phyloP scores from a whole-genome alignment of 37 sponge, comb jelly and placozoan species.

The Aplysina aerophoba region DNA sequence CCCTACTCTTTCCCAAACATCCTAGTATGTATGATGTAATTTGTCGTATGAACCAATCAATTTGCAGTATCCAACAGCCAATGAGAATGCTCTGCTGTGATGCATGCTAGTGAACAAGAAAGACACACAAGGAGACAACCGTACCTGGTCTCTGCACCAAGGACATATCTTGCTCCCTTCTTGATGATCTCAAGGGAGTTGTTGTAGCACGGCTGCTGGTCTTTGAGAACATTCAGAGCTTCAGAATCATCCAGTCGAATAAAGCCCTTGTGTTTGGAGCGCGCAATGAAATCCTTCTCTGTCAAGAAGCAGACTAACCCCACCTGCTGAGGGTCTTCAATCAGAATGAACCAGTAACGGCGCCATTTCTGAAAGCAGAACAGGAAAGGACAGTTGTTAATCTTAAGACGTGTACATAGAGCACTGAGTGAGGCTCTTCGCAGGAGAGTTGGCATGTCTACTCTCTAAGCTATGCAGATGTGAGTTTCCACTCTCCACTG shows the following conservation, averaged over 20 bases:
- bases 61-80: too few relatives aligned
- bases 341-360: slow-evolving; percentile 75
- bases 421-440: background rate
- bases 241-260: slow-evolving; percentile 60
- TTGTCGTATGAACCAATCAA: too few relatives aligned
- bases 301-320: slow-evolving; percentile 67
- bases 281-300: slow-evolving; percentile 61
- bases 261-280: slow-evolving; percentile 67
- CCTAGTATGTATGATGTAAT: background rate
- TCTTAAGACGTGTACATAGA: background rate
- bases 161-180: slow-evolving; percentile 11
- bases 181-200: slow-evolving; percentile 21
- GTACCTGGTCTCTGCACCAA: slow-evolving; percentile 68
- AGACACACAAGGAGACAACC: too few relatives aligned
- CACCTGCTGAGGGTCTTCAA: slow-evolving; percentile 59
- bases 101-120: background rate
- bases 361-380: slow-evolving; percentile 44
- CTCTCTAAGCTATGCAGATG: too few relatives aligned
- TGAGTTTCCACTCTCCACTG: too few relatives aligned
- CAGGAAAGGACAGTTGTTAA: background rate
- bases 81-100: background rate
- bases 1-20: too few relatives aligned
- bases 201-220: slow-evolving; percentile 11
- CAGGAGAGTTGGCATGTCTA: background rate
- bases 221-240: slow-evolving; percentile 54